Evolutionary conservation across 2,113 vertebrate genomes (phyloP), one percentile per base, ranked within the genome.

Genomic region (Xiphophorus couchianus): DNA sequence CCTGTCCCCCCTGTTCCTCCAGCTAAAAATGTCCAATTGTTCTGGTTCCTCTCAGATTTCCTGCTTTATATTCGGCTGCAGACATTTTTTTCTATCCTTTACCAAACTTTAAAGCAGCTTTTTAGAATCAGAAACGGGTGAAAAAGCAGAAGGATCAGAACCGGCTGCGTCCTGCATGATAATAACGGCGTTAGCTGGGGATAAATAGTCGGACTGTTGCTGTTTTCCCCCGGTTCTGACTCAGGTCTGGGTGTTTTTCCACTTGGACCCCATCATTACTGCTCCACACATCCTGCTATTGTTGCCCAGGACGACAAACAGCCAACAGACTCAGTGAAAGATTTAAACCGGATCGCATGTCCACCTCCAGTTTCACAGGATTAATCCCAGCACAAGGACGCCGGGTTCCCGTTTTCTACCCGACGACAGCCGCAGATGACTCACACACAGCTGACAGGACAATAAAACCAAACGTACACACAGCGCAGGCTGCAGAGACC

Each of bases 251-350:
- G 85, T 86, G 81, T 67, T 87, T 86, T 91, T 92, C 85, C 87
- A 84, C 29, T 70, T 37, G 2, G 75, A 80, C 78, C 73, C 68
- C 6, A 66, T 77, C 76, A 54, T 74, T 62, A 37, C 31, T 73
- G 67, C 80, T 85, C 80, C 78, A 82, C 70, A 90, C 83, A 87
- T 95, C 93, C 92, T 92, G 88, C 83, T 76, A 93, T 94, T 94
- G 94, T 94, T 70, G 54, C 70, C 70, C 68, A 69, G 42, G 83
- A 75, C 81, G 22, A 64, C 66, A 35, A 28, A 69, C 76, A 66
- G 74, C 62, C 74, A 19, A 1, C 39, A 62, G n/a, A 22, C 62
- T 68, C 27, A 19, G 44, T 93, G 75, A 94, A 94, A 93, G 76
- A 95, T 94, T 94, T 67, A 94, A 86, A 31, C 39, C 9, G 73